A percentile compares a stretch with the other conserved stretches of the same genome.
phyloP scores from a whole-genome alignment of 2,113 vertebrate genomes.

The Phasianus colchicus region DNA sequence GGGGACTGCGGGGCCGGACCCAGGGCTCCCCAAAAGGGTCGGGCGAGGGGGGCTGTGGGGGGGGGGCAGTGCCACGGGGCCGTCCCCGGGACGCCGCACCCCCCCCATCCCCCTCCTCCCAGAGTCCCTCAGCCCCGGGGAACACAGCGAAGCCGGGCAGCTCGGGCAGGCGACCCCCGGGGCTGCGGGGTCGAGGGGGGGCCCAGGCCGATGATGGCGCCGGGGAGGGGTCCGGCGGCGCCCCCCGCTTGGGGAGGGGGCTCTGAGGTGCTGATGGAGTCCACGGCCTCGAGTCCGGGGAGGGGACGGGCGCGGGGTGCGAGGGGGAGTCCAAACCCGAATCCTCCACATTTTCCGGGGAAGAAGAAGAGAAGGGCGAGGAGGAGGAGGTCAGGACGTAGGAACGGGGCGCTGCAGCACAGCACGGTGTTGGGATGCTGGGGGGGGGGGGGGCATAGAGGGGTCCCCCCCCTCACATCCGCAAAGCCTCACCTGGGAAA shows the following conservation, averaged over 20 bases:
- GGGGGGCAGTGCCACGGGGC: not conserved
- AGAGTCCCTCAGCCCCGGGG: slow-evolving; percentile 30
- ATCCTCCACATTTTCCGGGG: slow-evolving; percentile 93
- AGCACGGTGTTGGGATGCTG: not conserved
- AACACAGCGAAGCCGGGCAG: slow-evolving; percentile 65
- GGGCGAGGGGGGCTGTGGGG: not conserved
- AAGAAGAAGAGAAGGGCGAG: slow-evolving; percentile 92
- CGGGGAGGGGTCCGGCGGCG: not conserved
- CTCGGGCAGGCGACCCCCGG: not conserved
- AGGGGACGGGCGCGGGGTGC: slow-evolving; percentile 85
- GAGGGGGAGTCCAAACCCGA: slow-evolving; percentile 93
- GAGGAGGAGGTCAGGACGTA: slow-evolving; percentile 80
- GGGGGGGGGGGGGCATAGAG: accelerated
- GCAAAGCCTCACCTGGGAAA: slow-evolving; percentile 77
- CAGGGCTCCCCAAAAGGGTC: slow-evolving; percentile 27
- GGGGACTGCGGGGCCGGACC: not conserved
- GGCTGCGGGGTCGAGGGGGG: slow-evolving; percentile 14
- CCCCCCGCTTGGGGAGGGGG: not conserved
- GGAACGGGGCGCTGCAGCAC: slow-evolving; percentile 62
- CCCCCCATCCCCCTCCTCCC: not conserved
- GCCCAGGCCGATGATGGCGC: too few relatives aligned
- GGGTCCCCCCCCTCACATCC: not conserved
- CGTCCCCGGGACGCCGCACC: not conserved
- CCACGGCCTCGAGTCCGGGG: slow-evolving; percentile 88
- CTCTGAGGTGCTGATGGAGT: slow-evolving; percentile 79